Conservation (phyloP, 1,140 invertebrate genomes). For the Latrodectus geometricus region DNA sequence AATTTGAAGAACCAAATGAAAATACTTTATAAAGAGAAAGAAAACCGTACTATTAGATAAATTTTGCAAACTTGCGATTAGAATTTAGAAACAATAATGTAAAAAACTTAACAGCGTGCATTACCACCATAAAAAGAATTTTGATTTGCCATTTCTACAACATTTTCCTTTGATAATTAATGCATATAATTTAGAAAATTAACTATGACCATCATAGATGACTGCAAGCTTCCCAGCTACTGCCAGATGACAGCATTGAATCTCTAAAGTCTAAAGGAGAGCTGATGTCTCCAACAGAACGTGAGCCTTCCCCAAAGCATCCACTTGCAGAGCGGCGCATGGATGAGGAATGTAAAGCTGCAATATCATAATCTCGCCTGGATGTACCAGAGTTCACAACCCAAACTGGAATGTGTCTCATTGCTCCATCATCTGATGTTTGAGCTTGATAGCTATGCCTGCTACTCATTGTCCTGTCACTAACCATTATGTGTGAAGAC, state of each 20-base stretch:
- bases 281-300: constrained; percentile 46
- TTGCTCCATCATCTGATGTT: constrained; percentile 10
- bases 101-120: neutral
- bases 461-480: constrained; percentile 24
- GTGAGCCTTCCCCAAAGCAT: constrained; percentile 36
- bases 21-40: too few relatives aligned
- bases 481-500: constrained; percentile 25
- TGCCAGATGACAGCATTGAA: constrained; percentile 56
- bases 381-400: constrained; percentile 39
- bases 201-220: constrained; percentile 48
- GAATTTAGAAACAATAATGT: neutral
- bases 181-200: neutral
- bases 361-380: constrained; percentile 32
- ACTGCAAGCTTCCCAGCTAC: constrained; percentile 58
- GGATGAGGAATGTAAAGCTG: constrained; percentile 15
- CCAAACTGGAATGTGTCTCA: constrained; percentile 46
- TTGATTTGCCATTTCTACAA: neutral
- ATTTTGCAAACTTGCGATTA: too few relatives aligned
- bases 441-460: constrained; percentile 5
- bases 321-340: constrained; percentile 36
- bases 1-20: neutral
- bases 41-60: neutral
- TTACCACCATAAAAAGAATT: neutral
- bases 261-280: constrained; percentile 58
- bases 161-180: neutral